Conservation (phyloP, 2,888 invertebrate genomes). For the Diaprepes abbreviatus region DNA sequence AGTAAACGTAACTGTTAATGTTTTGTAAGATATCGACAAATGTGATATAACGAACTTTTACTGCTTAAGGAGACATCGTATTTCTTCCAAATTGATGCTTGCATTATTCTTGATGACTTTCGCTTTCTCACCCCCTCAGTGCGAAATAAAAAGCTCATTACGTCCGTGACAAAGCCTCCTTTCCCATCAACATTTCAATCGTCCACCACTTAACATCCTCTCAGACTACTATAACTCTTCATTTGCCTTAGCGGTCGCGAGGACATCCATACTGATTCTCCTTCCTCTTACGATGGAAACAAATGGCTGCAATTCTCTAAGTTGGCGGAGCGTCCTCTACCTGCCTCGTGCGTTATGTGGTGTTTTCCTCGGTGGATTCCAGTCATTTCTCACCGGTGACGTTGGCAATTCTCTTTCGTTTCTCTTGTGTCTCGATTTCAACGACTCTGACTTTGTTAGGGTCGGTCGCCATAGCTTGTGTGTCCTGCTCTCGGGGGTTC, state of each 20-base stretch:
- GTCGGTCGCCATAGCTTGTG: slow-evolving; percentile 52
- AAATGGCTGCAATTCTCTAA: slow-evolving; percentile 66
- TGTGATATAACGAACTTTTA: too few species aligned
- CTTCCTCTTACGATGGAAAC: slow-evolving; percentile 61
- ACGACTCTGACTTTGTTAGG: slow-evolving; percentile 61
- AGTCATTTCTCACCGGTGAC: slow-evolving; percentile 67
- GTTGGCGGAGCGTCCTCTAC: slow-evolving; percentile 60
- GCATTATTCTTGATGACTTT: slow-evolving; percentile 7
- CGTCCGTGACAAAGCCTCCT: slow-evolving; percentile 9
- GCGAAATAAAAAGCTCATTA: slow-evolving; percentile 19
- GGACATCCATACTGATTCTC: slow-evolving; percentile 38
- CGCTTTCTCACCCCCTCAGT: not conserved
- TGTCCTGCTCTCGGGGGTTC: slow-evolving; percentile 56
- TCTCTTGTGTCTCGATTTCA: slow-evolving; percentile 57
- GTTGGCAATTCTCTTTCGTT: slow-evolving; percentile 62
- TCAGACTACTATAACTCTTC: slow-evolving; percentile 66
- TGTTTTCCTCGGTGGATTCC: slow-evolving; percentile 59
- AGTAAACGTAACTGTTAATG: too few species aligned
- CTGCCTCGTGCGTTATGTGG: slow-evolving; percentile 57
- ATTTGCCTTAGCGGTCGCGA: slow-evolving; percentile 60
- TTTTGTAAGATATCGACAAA: too few species aligned
- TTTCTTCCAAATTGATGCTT: not conserved
- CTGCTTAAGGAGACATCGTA: too few species aligned
- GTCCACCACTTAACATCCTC: slow-evolving; percentile 61
- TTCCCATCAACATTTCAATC: slow-evolving; percentile 28